phyloP scores from a whole-genome alignment of 2,113 vertebrate species.

The Elaphurus davidianus region DNA sequence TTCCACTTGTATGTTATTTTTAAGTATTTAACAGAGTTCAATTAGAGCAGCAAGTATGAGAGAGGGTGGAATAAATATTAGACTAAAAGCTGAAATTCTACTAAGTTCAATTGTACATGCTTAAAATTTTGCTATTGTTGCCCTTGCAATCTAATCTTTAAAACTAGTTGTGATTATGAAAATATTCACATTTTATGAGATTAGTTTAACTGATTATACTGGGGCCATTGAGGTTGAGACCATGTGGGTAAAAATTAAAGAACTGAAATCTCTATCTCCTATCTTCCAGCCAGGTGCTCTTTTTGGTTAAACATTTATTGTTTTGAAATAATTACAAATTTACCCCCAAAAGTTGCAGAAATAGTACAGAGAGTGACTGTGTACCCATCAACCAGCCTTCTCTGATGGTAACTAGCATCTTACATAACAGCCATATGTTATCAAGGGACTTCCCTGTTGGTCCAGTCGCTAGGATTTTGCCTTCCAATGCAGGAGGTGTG shows the following conservation, averaged over 20 bases:
- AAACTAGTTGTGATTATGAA: neutral
- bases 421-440: neutral
- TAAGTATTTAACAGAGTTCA: neutral
- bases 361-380: neutral
- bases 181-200: neutral
- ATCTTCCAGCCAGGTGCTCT: neutral
- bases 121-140: conserved; percentile 1
- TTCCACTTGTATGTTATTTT: neutral
- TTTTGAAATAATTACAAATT: conserved; percentile 7
- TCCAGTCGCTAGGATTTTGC: neutral
- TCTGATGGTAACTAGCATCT: neutral
- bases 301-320: neutral
- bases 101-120: neutral
- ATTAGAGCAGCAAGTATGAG: neutral
- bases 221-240: neutral
- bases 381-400: neutral
- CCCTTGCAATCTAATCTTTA: neutral
- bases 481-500: neutral
- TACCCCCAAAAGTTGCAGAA: neutral
- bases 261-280: neutral
- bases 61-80: neutral
- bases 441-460: neutral
- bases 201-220: conserved; percentile 21
- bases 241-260: neutral
- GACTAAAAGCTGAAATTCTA: neutral